Percentiles rank a stretch among this genome's conserved stretches.
Conservation (phyloP, 2,113 vertebrate species). For the Odobenus rosmarus region DNA sequence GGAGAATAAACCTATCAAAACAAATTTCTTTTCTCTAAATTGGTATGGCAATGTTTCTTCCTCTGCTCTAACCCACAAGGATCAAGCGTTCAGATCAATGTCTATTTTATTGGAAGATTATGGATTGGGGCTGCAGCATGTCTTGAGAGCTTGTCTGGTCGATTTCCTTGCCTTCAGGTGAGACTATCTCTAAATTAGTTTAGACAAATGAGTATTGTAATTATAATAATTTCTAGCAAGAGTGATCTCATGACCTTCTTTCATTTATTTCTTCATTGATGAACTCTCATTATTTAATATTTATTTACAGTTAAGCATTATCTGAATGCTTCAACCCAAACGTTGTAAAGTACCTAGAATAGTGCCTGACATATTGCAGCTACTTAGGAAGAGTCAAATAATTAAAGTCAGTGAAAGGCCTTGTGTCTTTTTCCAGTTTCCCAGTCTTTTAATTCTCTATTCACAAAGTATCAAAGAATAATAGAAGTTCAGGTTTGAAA, state of each 20-base stretch:
- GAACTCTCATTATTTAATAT: background rate
- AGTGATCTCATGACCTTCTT: background rate
- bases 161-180: slow-evolving; percentile 44
- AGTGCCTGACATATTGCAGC: background rate
- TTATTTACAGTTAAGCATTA: slow-evolving; percentile 18
- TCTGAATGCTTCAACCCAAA: background rate
- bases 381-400: background rate
- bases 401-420: background rate
- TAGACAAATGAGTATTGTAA: slow-evolving; percentile 15
- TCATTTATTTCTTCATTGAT: background rate
- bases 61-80: slow-evolving; percentile 1
- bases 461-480: background rate
- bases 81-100: slow-evolving; percentile 50
- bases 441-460: background rate
- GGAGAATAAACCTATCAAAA: slow-evolving; percentile 54
- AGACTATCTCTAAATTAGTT: slow-evolving; percentile 56
- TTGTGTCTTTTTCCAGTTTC: background rate
- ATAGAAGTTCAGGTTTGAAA: background rate
- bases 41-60: slow-evolving; percentile 32
- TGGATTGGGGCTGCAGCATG: background rate
- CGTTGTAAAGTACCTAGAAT: background rate
- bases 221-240: slow-evolving; percentile 43
- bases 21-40: slow-evolving; percentile 22
- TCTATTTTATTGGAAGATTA: slow-evolving; percentile 50
- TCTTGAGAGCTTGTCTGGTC: slow-evolving; percentile 35